Percentiles rank a stretch among this genome's conserved stretches.
Conservation (phyloP, 2,888 invertebrate genomes). For the Erebia epiphron region DNA sequence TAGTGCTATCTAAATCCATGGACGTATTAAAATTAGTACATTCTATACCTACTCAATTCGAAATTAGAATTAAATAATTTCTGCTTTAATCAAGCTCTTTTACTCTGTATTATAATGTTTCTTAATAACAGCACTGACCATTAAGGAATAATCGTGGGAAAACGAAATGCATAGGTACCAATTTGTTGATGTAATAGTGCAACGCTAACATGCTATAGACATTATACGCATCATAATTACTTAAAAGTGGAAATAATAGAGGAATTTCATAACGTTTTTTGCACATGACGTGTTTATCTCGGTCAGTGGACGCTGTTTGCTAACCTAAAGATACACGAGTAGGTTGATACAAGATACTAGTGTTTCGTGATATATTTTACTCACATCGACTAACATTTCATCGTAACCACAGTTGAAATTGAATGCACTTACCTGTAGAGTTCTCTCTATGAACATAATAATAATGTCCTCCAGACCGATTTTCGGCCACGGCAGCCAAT, state of each 20-base stretch:
- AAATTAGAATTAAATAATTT: no score
- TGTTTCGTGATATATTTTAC: slow-evolving; percentile 8
- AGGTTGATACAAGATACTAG: slow-evolving; percentile 5
- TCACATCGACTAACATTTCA: no score
- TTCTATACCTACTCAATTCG: no score
- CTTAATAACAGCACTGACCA: background rate
- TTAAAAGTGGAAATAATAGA: slow-evolving; percentile 22
- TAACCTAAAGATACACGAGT: slow-evolving; percentile 30
- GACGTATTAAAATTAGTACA: no score
- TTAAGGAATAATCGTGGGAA: slow-evolving; percentile 1
- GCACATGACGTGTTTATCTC: slow-evolving; percentile 33
- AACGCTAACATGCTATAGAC: slow-evolving; percentile 7
- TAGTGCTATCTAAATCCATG: no score
- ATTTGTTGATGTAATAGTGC: slow-evolving; percentile 7
- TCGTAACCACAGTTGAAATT: no score
- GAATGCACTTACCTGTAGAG: no score
- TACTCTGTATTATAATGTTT: background rate
- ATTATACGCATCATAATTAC: slow-evolving; percentile 26
- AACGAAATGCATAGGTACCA: background rate
- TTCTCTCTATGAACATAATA: no score
- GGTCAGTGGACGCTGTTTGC: slow-evolving; percentile 36
- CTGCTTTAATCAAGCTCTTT: no score
- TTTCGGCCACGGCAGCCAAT: no score
- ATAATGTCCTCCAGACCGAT: no score
- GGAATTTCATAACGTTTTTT: slow-evolving; percentile 29